Percentiles rank a stretch among this genome's conserved stretches.
Evolutionary conservation across 2,888 invertebrate species (phyloP).

Genomic region (Plebejus melissa): DNA sequence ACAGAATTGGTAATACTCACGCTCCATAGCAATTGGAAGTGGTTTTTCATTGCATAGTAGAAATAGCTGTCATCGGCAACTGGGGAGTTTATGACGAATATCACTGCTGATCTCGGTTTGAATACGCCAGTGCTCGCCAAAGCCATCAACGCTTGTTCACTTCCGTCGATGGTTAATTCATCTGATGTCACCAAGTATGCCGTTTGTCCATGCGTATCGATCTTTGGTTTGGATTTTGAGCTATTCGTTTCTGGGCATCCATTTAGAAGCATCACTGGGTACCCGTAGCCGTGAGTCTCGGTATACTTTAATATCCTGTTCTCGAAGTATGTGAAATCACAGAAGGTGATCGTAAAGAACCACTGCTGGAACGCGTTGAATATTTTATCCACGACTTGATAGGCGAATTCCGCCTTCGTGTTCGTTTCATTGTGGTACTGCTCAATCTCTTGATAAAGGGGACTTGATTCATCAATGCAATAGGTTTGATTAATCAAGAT

Average conservation of each 20-base stretch:
- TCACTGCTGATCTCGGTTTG: constrained; percentile 62
- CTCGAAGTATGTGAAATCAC: constrained; percentile 70
- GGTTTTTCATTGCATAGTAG: constrained; percentile 57
- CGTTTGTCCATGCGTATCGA: constrained; percentile 64
- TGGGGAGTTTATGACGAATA: constrained; percentile 60
- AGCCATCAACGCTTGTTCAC: constrained; percentile 55
- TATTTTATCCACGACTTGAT: constrained; percentile 60
- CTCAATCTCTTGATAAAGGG: constrained; percentile 53
- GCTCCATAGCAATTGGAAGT: constrained; percentile 74
- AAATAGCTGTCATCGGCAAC: constrained; percentile 57
- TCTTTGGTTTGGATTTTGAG: constrained; percentile 56
- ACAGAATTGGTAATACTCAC: constrained; percentile 74
- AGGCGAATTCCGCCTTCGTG: constrained; percentile 55
- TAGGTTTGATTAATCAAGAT: constrained; percentile 41
- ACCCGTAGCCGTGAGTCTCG: constrained; percentile 59
- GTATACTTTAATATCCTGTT: constrained; percentile 66
- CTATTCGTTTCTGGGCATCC: constrained; percentile 55
- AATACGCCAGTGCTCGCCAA: constrained; percentile 63
- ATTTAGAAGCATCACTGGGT: constrained; percentile 64
- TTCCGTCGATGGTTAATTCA: constrained; percentile 52
- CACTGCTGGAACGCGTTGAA: constrained; percentile 64
- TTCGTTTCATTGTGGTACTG: constrained; percentile 53
- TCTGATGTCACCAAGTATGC: constrained; percentile 64
- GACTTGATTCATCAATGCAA: constrained; percentile 41
- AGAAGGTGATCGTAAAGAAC: constrained; percentile 69